phyloP scores from a whole-genome alignment of 2,797 vertebrate genomes.

The Anas capensis region DNA sequence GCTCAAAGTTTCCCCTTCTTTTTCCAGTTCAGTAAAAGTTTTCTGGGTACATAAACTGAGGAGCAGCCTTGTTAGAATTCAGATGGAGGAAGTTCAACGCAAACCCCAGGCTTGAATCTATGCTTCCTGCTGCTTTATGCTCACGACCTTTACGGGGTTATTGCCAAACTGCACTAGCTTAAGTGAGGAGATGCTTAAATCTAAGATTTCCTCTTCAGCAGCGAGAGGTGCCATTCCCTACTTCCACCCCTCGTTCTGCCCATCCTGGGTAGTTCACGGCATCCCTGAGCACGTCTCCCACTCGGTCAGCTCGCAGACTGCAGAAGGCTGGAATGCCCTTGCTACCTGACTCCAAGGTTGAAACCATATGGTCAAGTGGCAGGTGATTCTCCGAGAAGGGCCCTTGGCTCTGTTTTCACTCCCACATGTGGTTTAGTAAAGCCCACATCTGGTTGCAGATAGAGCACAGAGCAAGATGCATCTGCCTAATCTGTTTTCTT shows the following conservation, averaged over 20 bases:
- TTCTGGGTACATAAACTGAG: not conserved
- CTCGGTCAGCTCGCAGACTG: conserved; percentile 62
- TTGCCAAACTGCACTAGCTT: not conserved
- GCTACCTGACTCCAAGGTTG: conserved; percentile 81
- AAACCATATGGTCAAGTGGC: conserved; percentile 80
- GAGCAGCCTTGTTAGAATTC: not conserved
- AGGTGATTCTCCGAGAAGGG: conserved; percentile 75
- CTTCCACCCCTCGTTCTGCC: not conserved
- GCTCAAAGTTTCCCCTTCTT: not conserved
- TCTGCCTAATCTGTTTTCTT: conserved; percentile 53
- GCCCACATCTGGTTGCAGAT: conserved; percentile 63
- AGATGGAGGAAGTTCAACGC: not conserved
- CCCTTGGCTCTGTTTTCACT: conserved; percentile 72
- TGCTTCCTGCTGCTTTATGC: not conserved
- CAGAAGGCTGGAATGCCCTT: conserved; percentile 67
- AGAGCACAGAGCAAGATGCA: conserved; percentile 46
- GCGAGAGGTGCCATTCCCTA: not conserved
- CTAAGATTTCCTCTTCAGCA: not conserved
- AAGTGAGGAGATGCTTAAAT: not conserved
- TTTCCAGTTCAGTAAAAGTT: not conserved
- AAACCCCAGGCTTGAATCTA: not conserved
- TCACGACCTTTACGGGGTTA: not conserved
- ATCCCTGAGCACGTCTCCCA: conserved; percentile 65
- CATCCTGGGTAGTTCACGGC: not conserved
- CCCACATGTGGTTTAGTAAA: conserved; percentile 73